These are phyloP conservation scores for Macrobrachium nipponense DNA, from an alignment of 1,140 invertebrate genomes.

Conservation along the genomic window DNA sequence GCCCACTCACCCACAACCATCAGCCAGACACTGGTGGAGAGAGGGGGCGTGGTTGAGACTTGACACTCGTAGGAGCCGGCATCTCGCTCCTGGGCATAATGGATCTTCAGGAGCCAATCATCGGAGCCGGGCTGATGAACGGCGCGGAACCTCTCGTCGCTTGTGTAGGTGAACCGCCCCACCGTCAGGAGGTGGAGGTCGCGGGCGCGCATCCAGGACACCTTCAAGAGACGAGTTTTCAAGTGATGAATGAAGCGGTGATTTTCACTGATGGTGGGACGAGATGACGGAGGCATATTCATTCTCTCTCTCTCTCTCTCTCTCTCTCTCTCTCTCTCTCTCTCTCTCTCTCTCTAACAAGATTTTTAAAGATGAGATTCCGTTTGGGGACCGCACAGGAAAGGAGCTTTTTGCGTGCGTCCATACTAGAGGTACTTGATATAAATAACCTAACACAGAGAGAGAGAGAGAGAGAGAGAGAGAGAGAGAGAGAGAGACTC, in stretches of 20 bases:
- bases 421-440: too few relatives aligned
- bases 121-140: slow-evolving; percentile 72
- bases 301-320: background rate
- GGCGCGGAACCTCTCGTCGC: slow-evolving; percentile 78
- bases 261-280: background rate
- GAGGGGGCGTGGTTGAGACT: slow-evolving; percentile 86
- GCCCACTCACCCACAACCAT: slow-evolving; percentile 82
- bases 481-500: too few relatives aligned
- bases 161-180: slow-evolving; percentile 84
- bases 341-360: background rate
- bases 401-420: too few relatives aligned
- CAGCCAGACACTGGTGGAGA: slow-evolving; percentile 81
- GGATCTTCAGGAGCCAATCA: slow-evolving; percentile 75
- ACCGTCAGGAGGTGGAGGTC: slow-evolving; percentile 68
- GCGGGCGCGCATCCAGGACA: slow-evolving; percentile 68
- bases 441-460: too few relatives aligned
- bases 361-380: too few relatives aligned
- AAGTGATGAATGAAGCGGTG: background rate
- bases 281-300: too few relatives aligned
- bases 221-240: slow-evolving; percentile 56
- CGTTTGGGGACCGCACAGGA: too few relatives aligned
- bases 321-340: too few relatives aligned
- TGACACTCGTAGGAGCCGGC: slow-evolving; percentile 90
- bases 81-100: slow-evolving; percentile 81
- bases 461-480: too few relatives aligned